Percentiles rank a stretch among this genome's conserved stretches.
These are phyloP conservation scores for Cephus runcator DNA, from an alignment of 2,888 invertebrate genomes.

Conservation along the genomic window DNA sequence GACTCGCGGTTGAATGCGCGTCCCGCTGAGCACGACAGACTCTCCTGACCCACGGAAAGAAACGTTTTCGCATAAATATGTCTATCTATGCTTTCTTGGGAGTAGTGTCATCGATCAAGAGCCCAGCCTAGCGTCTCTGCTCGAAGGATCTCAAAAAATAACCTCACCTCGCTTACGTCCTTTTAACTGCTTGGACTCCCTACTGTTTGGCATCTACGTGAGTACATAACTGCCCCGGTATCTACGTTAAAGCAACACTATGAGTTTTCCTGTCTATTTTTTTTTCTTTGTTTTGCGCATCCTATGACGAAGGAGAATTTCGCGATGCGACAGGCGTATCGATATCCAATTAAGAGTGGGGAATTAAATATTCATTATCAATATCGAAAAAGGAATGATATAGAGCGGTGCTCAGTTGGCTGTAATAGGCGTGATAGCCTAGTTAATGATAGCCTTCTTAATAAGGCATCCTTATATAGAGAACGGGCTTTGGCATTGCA, in stretches of 20 bases:
- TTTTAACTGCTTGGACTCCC: not conserved
- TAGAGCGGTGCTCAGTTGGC: slow-evolving; percentile 28
- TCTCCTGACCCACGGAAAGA: not conserved
- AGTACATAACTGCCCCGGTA: not conserved
- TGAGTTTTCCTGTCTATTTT: not conserved
- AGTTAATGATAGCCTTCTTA: slow-evolving; percentile 58
- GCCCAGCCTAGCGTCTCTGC: not conserved
- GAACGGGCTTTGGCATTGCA: slow-evolving; percentile 17
- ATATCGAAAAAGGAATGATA: slow-evolving; percentile 49
- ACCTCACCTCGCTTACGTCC: not conserved
- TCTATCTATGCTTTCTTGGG: not conserved
- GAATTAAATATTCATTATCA: slow-evolving; percentile 59
- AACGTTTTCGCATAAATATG: not conserved
- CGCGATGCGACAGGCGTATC: slow-evolving; percentile 13
- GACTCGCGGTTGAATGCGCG: not conserved
- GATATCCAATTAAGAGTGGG: slow-evolving; percentile 42
- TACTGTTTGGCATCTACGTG: not conserved
- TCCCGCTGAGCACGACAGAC: not conserved
- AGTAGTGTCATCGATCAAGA: not conserved
- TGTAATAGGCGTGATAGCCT: slow-evolving; percentile 54
- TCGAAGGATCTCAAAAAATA: not conserved
- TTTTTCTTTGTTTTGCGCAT: not conserved
- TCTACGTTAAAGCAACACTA: not conserved
- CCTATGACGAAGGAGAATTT: not conserved
- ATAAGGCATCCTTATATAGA: slow-evolving; percentile 53